Conservation (phyloP, 1,140 invertebrate genomes). For the Contarinia nasturtii region DNA sequence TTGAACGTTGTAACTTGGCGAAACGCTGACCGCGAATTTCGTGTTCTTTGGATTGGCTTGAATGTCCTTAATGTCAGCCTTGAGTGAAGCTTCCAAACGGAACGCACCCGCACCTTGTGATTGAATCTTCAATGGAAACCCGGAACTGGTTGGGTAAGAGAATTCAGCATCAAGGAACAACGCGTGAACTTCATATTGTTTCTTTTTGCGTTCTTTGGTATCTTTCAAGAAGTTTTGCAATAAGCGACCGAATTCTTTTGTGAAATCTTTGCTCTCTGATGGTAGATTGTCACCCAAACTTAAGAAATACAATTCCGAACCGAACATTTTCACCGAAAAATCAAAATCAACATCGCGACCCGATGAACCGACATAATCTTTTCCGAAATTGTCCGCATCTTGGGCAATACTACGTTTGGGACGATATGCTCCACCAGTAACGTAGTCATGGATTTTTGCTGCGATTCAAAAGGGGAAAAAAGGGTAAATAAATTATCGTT, state of each 20-base stretch:
- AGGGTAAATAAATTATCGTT: no score
- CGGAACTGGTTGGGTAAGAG: constrained; percentile 58
- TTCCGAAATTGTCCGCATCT: neutral
- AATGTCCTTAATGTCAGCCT: constrained; percentile 45
- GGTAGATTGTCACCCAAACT: constrained; percentile 37
- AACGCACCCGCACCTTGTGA: constrained; percentile 49
- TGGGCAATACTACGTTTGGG: constrained; percentile 5
- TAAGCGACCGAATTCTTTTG: constrained; percentile 10
- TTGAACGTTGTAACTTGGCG: constrained; percentile 43
- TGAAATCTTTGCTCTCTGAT: constrained; percentile 13
- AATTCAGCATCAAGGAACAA: constrained; percentile 60
- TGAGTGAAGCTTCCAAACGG: constrained; percentile 45
- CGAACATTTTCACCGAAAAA: constrained; percentile 52
- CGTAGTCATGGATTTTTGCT: neutral
- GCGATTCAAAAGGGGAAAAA: no score
- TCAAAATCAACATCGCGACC: constrained; percentile 34
- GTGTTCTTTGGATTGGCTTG: constrained; percentile 31
- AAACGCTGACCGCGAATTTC: constrained; percentile 39
- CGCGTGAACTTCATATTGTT: constrained; percentile 28
- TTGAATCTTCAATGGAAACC: constrained; percentile 52
- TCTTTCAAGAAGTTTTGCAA: constrained; percentile 14
- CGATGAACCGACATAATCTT: neutral
- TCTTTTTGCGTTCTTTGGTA: constrained; percentile 25
- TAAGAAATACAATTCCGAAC: constrained; percentile 49
- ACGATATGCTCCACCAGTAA: constrained; percentile 6